Evolutionary conservation across 2,888 invertebrate species (phyloP), one percentile per base, ranked within the genome.

Genomic region (Nebria salina): DNA sequence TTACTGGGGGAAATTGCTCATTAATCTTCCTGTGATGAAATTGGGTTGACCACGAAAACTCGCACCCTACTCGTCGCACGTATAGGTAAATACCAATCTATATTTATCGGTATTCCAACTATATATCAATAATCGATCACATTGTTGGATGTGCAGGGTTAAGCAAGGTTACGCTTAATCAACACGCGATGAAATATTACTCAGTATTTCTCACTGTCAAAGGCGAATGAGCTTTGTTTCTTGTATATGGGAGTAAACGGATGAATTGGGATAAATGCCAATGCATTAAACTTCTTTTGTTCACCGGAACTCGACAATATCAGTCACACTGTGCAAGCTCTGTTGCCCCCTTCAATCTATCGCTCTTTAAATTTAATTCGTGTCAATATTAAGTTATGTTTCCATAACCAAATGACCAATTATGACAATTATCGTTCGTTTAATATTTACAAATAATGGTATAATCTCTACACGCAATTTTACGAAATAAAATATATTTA

Each of bases 151-250:
- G 7, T 54, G 54, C 8, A 11, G 8, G 11, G 13, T 54, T 54
- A 11, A 54, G 54, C 34, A 2, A 34, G 66, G 66, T 66, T 66
- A 11, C 15, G 70, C 26, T 20, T 70, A 70, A 70, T 70, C 70
- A 70, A 70, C 54, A 54, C 9, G 26, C 70, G 70, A 25, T 26
- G 25, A 70, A 34, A 70, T 70, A 70, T 70, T 26, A 34, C 26
- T 70, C n/a, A 70, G 70, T 11, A 70, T 25, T 73, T 73, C 42
- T 73, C 73, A 73, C 15, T 73, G 73, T 73, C 42, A 73, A 73
- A 42, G 42, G n/a, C 34, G 42, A 20, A 13, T 41, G 42, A 43
- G 15, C 15, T 41, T 73, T 73, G 73, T 73, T 73, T 13, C 43
- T 73, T 25, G 5, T 11, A 15, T 25, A 66, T 20, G 15, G 66